Evolutionary conservation across 2,888 invertebrate genomes (phyloP).

Genomic region (Aphodius sticticus): DNA sequence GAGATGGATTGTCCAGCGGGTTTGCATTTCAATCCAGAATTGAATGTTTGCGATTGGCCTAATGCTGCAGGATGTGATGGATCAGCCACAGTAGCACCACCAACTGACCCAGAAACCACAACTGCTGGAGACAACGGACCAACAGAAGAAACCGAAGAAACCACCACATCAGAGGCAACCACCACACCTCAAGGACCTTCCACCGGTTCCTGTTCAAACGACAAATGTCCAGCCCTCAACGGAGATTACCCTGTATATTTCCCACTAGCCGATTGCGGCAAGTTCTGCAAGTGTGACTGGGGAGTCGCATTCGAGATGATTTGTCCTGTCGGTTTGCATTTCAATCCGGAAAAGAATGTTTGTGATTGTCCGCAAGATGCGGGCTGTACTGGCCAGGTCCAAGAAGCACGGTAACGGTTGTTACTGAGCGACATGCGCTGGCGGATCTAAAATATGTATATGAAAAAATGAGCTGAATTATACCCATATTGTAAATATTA

Average conservation of each 20-base stretch:
- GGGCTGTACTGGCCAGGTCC: neutral
- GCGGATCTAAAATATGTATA: too few relatives aligned
- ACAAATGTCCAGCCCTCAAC: constrained; percentile 10
- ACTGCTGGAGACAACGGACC: constrained; percentile 8
- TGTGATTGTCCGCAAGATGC: neutral
- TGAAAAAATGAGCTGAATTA: too few relatives aligned
- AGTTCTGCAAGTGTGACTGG: constrained; percentile 29
- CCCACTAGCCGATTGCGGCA: constrained; percentile 15
- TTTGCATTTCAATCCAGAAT: constrained; percentile 22
- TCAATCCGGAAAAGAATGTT: neutral
- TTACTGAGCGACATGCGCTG: too few relatives aligned
- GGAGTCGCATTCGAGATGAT: constrained; percentile 21
- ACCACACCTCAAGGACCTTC: neutral
- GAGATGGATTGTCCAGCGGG: constrained; percentile 26
- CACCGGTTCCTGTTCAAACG: neutral
- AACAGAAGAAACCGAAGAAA: neutral
- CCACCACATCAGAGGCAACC: neutral
- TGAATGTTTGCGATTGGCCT: constrained; percentile 26
- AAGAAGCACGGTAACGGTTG: too few relatives aligned
- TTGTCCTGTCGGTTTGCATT: constrained; percentile 26
- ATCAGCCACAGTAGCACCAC: neutral
- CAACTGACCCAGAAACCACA: neutral
- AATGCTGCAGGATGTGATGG: constrained; percentile 6
- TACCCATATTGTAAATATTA: too few relatives aligned
- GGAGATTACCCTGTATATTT: constrained; percentile 14